Percentiles rank a stretch among this genome's conserved stretches.
These are phyloP conservation scores for Eonycteris spelaea DNA, from an alignment of 2,113 vertebrate species.

Conservation along the genomic window DNA sequence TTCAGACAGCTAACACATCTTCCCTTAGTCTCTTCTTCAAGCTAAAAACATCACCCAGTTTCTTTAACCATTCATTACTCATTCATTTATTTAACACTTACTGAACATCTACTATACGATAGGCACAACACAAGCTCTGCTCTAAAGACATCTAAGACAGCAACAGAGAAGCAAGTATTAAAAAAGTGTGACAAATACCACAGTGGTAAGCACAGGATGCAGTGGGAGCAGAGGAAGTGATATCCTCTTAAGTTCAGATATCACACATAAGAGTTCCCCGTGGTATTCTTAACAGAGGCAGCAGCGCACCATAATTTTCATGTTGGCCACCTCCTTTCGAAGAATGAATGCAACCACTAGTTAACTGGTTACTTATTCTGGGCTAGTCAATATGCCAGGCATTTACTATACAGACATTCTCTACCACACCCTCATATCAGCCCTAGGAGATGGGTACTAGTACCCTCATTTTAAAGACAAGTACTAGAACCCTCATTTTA, in stretches of 20 bases:
- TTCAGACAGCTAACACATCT: background rate
- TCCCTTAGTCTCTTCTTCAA: background rate
- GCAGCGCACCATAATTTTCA: background rate
- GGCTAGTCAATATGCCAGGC: background rate
- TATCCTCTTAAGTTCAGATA: background rate
- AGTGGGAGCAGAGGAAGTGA: background rate
- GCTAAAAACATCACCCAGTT: background rate
- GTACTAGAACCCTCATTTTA: background rate
- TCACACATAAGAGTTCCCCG: background rate
- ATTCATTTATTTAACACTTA: background rate
- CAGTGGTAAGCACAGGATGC: background rate
- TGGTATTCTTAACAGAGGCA: background rate
- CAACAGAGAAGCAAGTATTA: background rate
- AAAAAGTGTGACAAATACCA: background rate
- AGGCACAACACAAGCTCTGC: background rate
- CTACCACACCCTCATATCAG: background rate
- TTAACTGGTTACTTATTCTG: background rate
- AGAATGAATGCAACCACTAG: background rate
- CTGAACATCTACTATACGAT: background rate
- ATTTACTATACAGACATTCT: background rate
- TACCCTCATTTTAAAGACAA: background rate
- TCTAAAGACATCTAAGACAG: background rate
- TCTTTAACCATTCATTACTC: background rate
- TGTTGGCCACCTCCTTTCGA: background rate
- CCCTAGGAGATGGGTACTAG: background rate